A percentile compares a stretch with the other conserved stretches of the same genome.
These are phyloP conservation scores for Bufo bufo DNA, from an alignment of 2,113 vertebrate genomes.

Conservation along the genomic window DNA sequence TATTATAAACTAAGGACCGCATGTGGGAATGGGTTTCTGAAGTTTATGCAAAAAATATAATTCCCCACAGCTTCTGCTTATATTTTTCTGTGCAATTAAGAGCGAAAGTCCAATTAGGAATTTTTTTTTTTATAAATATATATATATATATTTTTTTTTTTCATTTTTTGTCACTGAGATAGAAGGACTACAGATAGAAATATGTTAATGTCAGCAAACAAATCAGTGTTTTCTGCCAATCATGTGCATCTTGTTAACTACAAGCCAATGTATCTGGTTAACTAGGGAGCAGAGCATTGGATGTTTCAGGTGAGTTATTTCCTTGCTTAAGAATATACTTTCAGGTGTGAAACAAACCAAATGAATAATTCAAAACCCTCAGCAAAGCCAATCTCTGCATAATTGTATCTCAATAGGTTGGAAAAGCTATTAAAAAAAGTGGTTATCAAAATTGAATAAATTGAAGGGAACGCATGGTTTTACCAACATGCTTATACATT, in stretches of 20 bases:
- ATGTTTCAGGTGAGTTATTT: slow-evolving; percentile 37
- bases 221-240: background rate
- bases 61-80: slow-evolving; percentile 21
- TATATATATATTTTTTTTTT: background rate
- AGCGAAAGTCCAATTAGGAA: slow-evolving; percentile 22
- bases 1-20: slow-evolving; percentile 34
- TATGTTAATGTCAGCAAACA: slow-evolving; percentile 33
- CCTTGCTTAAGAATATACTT: slow-evolving; percentile 71
- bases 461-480: slow-evolving; percentile 74
- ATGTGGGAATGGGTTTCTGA: slow-evolving; percentile 11
- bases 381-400: slow-evolving; percentile 68
- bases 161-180: background rate
- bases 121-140: background rate
- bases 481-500: slow-evolving; percentile 87
- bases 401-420: slow-evolving; percentile 74
- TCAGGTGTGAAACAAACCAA: slow-evolving; percentile 74
- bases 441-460: slow-evolving; percentile 74
- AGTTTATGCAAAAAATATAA: slow-evolving; percentile 28
- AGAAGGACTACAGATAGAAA: background rate
- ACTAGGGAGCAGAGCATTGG: background rate
- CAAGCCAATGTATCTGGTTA: background rate
- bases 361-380: slow-evolving; percentile 72
- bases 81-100: slow-evolving; percentile 27
- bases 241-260: background rate
- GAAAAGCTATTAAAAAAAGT: slow-evolving; percentile 77